Percentiles rank a stretch among this genome's conserved stretches.
Evolutionary conservation across 2,797 vertebrate species (phyloP).

Genomic region (Lepus oiostolus): DNA sequence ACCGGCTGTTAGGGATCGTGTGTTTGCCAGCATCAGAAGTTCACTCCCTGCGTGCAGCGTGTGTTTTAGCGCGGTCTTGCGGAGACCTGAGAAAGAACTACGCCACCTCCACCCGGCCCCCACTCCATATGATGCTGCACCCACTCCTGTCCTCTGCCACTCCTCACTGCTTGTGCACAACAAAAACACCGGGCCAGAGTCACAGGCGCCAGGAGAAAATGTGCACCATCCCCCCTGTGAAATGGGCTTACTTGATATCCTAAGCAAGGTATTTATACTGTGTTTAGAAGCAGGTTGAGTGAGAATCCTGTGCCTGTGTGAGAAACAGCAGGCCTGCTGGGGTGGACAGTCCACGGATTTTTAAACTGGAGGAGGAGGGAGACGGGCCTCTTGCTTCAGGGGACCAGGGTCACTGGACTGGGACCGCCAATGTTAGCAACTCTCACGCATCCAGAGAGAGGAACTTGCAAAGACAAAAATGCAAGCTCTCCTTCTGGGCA

Average conservation of each 20-base stretch:
- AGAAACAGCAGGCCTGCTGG: background rate
- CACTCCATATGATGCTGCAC: accelerated
- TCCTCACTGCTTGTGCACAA: background rate
- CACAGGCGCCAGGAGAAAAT: background rate
- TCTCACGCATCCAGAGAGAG: background rate
- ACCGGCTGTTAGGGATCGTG: background rate
- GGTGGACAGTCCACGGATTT: background rate
- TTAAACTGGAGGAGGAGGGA: background rate
- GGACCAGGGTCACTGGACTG: background rate
- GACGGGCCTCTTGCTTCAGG: background rate
- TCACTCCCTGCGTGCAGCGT: background rate
- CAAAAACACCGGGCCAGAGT: background rate
- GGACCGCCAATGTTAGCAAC: too few species aligned
- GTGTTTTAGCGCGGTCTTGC: background rate
- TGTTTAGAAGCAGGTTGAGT: background rate
- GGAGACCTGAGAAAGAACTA: background rate
- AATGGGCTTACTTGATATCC: background rate
- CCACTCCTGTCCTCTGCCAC: background rate
- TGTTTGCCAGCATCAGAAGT: background rate
- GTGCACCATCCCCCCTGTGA: background rate
- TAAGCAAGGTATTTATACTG: background rate
- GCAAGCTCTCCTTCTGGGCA: background rate
- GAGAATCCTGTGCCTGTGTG: background rate
- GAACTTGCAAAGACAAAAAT: background rate
- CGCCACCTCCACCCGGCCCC: background rate